Evolutionary conservation across 1,140 invertebrate genomes (phyloP).

Genomic region (Aethina tumida): DNA sequence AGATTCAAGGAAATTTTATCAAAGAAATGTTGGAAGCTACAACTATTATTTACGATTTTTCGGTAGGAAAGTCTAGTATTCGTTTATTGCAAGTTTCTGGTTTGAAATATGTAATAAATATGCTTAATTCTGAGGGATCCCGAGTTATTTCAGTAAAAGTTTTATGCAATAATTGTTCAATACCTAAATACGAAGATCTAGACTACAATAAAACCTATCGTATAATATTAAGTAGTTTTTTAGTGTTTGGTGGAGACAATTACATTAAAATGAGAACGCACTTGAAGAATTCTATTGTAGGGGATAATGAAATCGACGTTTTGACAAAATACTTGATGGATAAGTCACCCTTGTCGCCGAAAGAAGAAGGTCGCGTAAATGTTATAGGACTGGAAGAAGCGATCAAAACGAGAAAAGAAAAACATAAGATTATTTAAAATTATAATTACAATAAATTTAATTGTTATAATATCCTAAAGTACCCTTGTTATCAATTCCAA

Average conservation of each 20-base stretch:
- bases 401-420: no score
- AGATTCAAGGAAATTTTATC: constrained; percentile 40
- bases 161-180: constrained; percentile 53
- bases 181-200: constrained; percentile 49
- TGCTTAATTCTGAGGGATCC: constrained; percentile 41
- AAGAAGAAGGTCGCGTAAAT: constrained; percentile 34
- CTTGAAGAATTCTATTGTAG: constrained; percentile 18
- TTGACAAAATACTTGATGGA: constrained; percentile 30
- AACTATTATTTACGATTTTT: constrained; percentile 24
- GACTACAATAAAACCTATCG: constrained; percentile 44
- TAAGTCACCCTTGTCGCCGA: constrained; percentile 29
- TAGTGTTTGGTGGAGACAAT: constrained; percentile 53
- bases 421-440: no score
- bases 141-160: constrained; percentile 44
- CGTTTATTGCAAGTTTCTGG: constrained; percentile 39
- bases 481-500: no score
- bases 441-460: no score
- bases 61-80: constrained; percentile 36
- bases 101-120: no score
- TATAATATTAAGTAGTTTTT: constrained; percentile 53
- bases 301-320: constrained; percentile 19
- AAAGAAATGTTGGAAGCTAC: constrained; percentile 38
- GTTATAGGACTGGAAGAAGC: no score
- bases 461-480: no score
- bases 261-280: constrained; percentile 31